phyloP scores from a whole-genome alignment of 2,797 vertebrate species.

The Coreius guichenoti region DNA sequence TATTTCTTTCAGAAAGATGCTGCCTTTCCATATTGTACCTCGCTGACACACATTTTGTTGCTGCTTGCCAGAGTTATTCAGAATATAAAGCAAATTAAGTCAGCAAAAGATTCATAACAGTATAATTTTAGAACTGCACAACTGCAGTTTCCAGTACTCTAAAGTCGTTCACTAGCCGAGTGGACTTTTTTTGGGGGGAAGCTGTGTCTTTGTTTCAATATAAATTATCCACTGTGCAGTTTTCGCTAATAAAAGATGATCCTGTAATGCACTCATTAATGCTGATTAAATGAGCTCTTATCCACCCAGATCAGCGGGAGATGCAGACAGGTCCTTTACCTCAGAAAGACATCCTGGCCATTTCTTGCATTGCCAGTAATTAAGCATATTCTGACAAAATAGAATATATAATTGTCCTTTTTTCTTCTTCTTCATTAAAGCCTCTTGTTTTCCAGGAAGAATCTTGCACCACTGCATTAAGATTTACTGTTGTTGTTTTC shows the following conservation, averaged over 20 bases:
- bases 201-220: constrained; percentile 21
- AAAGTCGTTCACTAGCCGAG: neutral
- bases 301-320: neutral
- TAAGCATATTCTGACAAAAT: neutral
- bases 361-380: neutral
- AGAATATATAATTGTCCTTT: neutral
- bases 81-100: constrained; percentile 5
- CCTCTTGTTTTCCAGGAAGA: neutral
- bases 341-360: neutral
- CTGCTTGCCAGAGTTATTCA: neutral
- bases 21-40: neutral
- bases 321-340: neutral
- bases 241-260: constrained; percentile 1
- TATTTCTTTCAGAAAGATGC: neutral
- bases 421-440: neutral
- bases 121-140: constrained; percentile 26
- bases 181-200: neutral
- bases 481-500: neutral
- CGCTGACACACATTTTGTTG: neutral
- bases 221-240: constrained; percentile 6
- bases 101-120: constrained; percentile 17
- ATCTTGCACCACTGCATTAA: neutral
- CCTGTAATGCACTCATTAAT: constrained; percentile 7
- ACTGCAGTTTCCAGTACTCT: neutral
- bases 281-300: constrained; percentile 5